phyloP scores from a whole-genome alignment of 2,888 invertebrate genomes.

The Oscheius sp. region DNA sequence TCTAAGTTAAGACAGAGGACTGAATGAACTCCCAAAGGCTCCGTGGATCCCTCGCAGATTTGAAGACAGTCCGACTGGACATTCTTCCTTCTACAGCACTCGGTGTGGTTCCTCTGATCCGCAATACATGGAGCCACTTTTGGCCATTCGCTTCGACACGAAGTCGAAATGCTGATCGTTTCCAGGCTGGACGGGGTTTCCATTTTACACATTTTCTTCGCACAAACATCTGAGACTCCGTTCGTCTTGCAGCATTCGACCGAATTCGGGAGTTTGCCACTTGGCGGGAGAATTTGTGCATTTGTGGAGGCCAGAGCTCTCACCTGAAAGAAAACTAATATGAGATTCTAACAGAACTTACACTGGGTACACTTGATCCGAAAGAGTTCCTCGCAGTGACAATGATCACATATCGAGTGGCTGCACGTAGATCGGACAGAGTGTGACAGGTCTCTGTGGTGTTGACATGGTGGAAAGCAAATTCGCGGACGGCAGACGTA shows the following conservation, averaged over 20 bases:
- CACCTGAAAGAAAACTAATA: not conserved
- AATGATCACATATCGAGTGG: slow-evolving; percentile 84
- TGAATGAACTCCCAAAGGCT: slow-evolving; percentile 78
- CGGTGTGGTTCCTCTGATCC: slow-evolving; percentile 83
- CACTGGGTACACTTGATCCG: slow-evolving; percentile 76
- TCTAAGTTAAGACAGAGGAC: slow-evolving; percentile 64
- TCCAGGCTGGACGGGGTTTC: slow-evolving; percentile 52
- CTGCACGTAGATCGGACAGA: slow-evolving; percentile 80
- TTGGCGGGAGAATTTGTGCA: slow-evolving; percentile 49
- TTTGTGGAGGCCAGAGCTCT: slow-evolving; percentile 60
- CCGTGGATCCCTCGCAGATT: slow-evolving; percentile 80
- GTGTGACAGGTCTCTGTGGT: slow-evolving; percentile 79
- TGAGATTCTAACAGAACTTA: too few relatives aligned
- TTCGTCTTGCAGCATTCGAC: slow-evolving; percentile 55
- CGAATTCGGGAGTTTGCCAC: slow-evolving; percentile 49
- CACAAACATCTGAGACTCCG: slow-evolving; percentile 54
- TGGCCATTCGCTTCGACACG: slow-evolving; percentile 61
- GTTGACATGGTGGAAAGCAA: slow-evolving; percentile 74
- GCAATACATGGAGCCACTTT: slow-evolving; percentile 60
- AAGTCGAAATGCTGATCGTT: slow-evolving; percentile 60
- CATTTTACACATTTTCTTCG: slow-evolving; percentile 59
- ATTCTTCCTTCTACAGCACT: slow-evolving; percentile 85
- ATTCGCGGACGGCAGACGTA: slow-evolving; percentile 58
- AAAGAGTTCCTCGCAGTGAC: slow-evolving; percentile 84
- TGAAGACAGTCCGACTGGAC: slow-evolving; percentile 86